These are phyloP conservation scores for Diabrotica balteata DNA, from an alignment of 2,888 invertebrate species.

Conservation along the genomic window DNA sequence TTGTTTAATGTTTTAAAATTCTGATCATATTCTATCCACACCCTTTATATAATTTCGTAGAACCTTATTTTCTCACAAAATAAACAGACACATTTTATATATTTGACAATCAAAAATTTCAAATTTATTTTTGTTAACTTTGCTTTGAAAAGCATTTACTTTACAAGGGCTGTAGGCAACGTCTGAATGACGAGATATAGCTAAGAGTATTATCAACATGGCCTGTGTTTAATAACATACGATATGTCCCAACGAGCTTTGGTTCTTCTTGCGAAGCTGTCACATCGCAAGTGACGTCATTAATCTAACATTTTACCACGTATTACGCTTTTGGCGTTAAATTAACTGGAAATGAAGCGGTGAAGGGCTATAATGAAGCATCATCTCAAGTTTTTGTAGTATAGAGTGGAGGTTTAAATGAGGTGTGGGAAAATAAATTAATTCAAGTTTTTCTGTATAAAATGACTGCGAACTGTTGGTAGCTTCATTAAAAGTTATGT, in stretches of 20 bases:
- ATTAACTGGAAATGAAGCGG: conserved; percentile 35
- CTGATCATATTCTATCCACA: too few species aligned
- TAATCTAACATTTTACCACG: conserved; percentile 37
- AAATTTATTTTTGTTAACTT: too few species aligned
- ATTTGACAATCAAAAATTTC: too few species aligned
- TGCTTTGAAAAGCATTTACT: too few species aligned
- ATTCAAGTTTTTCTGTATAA: background rate
- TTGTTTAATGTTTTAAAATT: too few species aligned
- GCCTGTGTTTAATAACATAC: conserved; percentile 43
- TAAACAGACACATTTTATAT: too few species aligned
- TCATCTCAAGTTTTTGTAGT: conserved; percentile 24
- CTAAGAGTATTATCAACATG: conserved; percentile 43
- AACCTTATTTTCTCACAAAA: too few species aligned
- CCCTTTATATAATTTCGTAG: too few species aligned
- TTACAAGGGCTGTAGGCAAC: conserved; percentile 34
- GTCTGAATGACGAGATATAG: conserved; percentile 46
- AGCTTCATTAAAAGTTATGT: too few species aligned
- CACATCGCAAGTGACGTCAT: conserved; percentile 33
- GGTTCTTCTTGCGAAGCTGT: conserved; percentile 30
- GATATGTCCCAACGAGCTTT: conserved; percentile 39
- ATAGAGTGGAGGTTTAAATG: conserved; percentile 2
- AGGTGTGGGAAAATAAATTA: conserved; percentile 4
- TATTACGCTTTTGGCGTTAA: conserved; percentile 36
- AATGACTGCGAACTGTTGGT: too few species aligned
- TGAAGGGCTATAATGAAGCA: conserved; percentile 23